Evolutionary conservation across 35 echinoderm and acorn worm genomes (phyloP).

Genomic region (Hemicentrotus pulcherrimus): DNA sequence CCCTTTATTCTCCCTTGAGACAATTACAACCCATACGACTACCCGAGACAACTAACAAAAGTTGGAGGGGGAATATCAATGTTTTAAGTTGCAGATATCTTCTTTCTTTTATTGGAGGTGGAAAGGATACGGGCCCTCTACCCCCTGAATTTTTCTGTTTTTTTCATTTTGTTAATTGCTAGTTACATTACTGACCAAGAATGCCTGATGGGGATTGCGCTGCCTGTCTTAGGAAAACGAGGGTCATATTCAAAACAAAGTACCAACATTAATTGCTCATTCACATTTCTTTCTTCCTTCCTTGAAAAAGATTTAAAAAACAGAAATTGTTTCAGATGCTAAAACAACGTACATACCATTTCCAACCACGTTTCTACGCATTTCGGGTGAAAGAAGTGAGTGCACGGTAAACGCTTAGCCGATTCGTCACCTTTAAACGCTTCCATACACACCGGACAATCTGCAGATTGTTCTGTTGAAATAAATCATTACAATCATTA

Average conservation of each 20-base stretch:
- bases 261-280: not conserved
- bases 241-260: not conserved
- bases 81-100: no score
- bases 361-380: constrained; percentile 87
- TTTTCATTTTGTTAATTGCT: no score
- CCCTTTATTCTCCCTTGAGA: no score
- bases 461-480: constrained; percentile 56
- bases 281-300: not conserved
- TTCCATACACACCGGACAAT: constrained; percentile 96
- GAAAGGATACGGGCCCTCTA: no score
- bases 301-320: not conserved
- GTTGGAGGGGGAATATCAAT: no score
- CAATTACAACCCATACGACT: no score
- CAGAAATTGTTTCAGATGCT: not conserved
- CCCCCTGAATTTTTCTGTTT: no score
- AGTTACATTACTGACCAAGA: no score
- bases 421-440: constrained; percentile 67
- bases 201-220: not conserved
- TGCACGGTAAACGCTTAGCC: constrained; percentile 76
- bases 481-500: no score
- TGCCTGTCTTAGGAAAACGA: not conserved
- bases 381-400: constrained; percentile 82
- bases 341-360: constrained; percentile 71
- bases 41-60: no score
- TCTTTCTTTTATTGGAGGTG: no score